A percentile compares a stretch with the other conserved stretches of the same genome.
These are phyloP conservation scores for Agrilus cyanescens DNA, from an alignment of 2,888 invertebrate genomes.

Conservation along the genomic window DNA sequence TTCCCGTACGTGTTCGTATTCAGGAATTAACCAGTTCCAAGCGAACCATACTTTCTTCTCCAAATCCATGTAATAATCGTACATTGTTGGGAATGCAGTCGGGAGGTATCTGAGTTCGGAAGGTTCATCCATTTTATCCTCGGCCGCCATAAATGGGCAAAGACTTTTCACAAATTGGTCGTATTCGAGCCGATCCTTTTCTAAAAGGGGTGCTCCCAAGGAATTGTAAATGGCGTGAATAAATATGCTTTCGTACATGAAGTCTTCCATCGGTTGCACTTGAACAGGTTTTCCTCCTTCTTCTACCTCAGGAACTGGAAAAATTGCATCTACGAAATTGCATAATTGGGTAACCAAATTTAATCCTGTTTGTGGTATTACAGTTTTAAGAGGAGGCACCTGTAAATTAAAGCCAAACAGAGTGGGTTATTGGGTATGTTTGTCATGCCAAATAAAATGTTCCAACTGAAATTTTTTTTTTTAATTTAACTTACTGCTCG, in stretches of 20 bases:
- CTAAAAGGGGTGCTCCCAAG: constrained; percentile 66
- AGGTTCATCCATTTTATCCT: constrained; percentile 51
- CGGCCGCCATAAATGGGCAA: constrained; percentile 55
- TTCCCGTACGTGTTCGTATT: constrained; percentile 58
- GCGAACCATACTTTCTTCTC: constrained; percentile 62
- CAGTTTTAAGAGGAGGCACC: constrained; percentile 62
- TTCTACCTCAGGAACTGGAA: constrained; percentile 34
- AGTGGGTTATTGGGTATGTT: neutral
- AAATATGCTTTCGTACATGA: constrained; percentile 48
- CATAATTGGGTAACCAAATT: constrained; percentile 82
- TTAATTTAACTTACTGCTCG: constrained; percentile 28
- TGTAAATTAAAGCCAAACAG: constrained; percentile 27
- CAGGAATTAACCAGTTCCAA: constrained; percentile 71
- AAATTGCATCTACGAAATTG: constrained; percentile 63
- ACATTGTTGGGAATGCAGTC: constrained; percentile 55
- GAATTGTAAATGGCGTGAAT: constrained; percentile 71
- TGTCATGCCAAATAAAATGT: no score
- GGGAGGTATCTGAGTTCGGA: constrained; percentile 68
- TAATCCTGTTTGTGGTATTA: constrained; percentile 73
- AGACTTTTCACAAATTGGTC: constrained; percentile 69
- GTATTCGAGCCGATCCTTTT: constrained; percentile 56
- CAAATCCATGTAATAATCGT: constrained; percentile 70
- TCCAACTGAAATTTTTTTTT: neutral
- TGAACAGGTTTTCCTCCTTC: constrained; percentile 35
- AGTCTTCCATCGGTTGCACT: constrained; percentile 24